Conservation (phyloP, 2,113 vertebrate genomes). For the Gila orcuttii region DNA sequence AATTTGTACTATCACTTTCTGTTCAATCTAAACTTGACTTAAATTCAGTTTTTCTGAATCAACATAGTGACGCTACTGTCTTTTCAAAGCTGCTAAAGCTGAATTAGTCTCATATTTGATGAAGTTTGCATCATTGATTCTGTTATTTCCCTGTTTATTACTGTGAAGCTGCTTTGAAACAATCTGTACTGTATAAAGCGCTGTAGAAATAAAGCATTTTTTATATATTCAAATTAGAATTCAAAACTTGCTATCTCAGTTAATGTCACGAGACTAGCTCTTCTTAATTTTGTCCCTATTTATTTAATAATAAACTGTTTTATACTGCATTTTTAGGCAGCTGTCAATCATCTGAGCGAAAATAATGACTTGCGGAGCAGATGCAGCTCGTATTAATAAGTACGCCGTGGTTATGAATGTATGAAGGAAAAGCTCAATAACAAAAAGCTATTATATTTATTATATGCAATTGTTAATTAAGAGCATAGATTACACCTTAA, state of each 20-base stretch:
- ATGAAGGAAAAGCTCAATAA: not conserved
- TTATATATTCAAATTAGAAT: not conserved
- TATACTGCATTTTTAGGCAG: not conserved
- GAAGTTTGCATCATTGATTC: too few species aligned
- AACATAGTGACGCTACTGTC: too few species aligned
- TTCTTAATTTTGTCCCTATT: not conserved
- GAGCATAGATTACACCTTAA: not conserved
- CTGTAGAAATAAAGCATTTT: not conserved
- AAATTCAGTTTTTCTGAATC: too few species aligned
- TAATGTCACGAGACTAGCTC: not conserved
- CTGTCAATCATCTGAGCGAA: conserved; percentile 53
- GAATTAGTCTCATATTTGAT: too few species aligned
- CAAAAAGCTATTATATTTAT: not conserved
- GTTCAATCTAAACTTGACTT: not conserved
- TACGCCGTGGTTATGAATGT: not conserved
- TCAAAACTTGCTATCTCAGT: not conserved
- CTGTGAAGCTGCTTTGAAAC: too few species aligned
- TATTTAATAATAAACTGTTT: not conserved
- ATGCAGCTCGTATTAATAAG: conserved; percentile 44
- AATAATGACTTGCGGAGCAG: conserved; percentile 47
- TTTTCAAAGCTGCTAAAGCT: too few species aligned
- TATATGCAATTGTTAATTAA: not conserved
- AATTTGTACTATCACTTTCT: not conserved
- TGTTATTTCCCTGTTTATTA: too few species aligned
- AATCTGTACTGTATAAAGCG: too few species aligned